phyloP scores from a whole-genome alignment of 2,797 vertebrate species.

The Hypotaenidia okinawae region DNA sequence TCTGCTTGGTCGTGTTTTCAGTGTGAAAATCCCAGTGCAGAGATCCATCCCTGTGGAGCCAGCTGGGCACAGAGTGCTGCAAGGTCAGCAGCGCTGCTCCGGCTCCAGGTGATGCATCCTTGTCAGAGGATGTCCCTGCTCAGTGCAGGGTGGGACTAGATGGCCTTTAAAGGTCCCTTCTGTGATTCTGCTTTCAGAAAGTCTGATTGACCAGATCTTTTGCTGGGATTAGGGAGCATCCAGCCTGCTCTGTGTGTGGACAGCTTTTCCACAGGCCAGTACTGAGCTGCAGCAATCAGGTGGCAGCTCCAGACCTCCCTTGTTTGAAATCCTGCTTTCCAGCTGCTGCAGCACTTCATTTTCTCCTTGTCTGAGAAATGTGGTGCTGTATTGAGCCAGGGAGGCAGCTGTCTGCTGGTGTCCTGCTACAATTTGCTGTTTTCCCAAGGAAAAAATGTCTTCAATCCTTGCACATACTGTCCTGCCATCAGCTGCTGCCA shows the following conservation, averaged over 20 bases:
- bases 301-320: background rate
- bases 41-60: background rate
- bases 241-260: background rate
- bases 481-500: background rate
- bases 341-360: background rate
- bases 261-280: background rate
- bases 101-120: background rate
- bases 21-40: background rate
- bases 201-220: background rate
- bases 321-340: background rate
- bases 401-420: background rate
- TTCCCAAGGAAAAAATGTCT: background rate
- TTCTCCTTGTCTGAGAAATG: background rate
- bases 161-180: no score
- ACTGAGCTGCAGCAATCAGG: accelerated
- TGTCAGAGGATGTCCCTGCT: no score
- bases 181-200: background rate
- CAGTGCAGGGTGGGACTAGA: no score
- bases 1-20: background rate
- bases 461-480: accelerated
- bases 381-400: accelerated
- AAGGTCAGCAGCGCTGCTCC: background rate
- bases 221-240: background rate
- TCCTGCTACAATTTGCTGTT: background rate
- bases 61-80: background rate